Conservation (phyloP, 2,113 vertebrate genomes). For the Hystrix brachyura region DNA sequence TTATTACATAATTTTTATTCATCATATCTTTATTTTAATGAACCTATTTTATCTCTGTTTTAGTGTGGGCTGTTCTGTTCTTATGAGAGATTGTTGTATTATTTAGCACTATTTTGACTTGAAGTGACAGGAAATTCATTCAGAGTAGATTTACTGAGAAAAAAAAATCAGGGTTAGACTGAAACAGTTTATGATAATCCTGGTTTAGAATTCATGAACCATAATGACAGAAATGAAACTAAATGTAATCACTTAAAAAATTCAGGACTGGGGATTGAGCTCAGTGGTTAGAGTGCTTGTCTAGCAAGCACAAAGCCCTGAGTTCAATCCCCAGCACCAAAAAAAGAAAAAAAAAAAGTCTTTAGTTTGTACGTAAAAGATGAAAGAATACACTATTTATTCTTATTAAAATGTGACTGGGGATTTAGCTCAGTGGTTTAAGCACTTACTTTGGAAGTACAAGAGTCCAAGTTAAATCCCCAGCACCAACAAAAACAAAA, state of each 20-base stretch:
- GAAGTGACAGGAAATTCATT: constrained; percentile 37
- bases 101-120: constrained; percentile 49
- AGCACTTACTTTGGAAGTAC: too few relatives aligned
- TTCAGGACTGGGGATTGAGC: neutral
- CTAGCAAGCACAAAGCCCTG: too few relatives aligned
- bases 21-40: constrained; percentile 41
- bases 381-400: neutral
- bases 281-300: too few relatives aligned
- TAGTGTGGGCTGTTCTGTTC: neutral
- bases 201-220: neutral
- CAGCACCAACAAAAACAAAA: too few relatives aligned
- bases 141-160: constrained; percentile 3
- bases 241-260: neutral
- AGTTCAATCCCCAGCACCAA: too few relatives aligned
- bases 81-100: neutral
- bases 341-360: neutral
- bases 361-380: neutral
- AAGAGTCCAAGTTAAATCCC: too few relatives aligned
- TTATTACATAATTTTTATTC: constrained; percentile 12
- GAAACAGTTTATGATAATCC: neutral
- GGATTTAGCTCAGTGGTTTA: too few relatives aligned
- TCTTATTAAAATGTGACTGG: neutral
- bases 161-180: neutral
- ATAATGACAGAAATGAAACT: neutral
- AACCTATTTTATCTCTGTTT: constrained; percentile 3